Evolutionary conservation across 2,113 vertebrate genomes (phyloP).

Genomic region (Brachirus orientalis): DNA sequence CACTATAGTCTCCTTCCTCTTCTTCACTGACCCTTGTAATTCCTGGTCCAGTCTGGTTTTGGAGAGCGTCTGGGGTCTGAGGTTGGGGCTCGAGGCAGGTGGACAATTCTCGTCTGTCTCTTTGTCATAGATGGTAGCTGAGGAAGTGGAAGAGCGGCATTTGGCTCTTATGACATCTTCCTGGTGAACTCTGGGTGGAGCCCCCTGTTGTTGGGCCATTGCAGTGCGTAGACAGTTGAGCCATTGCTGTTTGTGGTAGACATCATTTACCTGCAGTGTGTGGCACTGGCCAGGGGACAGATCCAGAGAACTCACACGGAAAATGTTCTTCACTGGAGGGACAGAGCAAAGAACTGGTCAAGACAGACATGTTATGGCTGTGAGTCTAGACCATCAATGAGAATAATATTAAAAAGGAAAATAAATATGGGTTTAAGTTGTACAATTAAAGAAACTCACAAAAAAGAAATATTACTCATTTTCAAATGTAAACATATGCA

Average conservation of each 20-base stretch:
- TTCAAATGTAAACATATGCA: too few species aligned
- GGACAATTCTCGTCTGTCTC: slow-evolving; percentile 68
- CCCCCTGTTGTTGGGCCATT: slow-evolving; percentile 67
- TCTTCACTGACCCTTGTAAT: slow-evolving; percentile 53
- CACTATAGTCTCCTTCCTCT: slow-evolving; percentile 75
- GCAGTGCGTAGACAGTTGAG: slow-evolving; percentile 90
- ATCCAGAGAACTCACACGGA: slow-evolving; percentile 90
- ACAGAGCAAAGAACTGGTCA: slow-evolving; percentile 1
- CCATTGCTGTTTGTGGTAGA: slow-evolving; percentile 99
- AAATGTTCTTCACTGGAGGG: slow-evolving; percentile 91
- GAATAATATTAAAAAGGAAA: too few species aligned
- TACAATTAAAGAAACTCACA: background rate
- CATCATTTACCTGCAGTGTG: slow-evolving; percentile 91
- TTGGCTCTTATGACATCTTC: slow-evolving; percentile 12
- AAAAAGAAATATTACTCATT: too few species aligned
- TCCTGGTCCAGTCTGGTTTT: slow-evolving; percentile 68
- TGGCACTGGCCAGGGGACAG: slow-evolving; percentile 87
- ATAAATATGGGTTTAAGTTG: too few species aligned
- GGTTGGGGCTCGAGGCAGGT: slow-evolving; percentile 45
- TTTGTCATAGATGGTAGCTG: slow-evolving; percentile 11
- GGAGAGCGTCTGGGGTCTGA: slow-evolving; percentile 66
- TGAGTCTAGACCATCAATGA: background rate
- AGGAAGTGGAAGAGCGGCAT: slow-evolving; percentile 36
- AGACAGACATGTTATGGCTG: background rate
- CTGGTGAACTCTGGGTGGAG: slow-evolving; percentile 16